Base-by-base conservation (phyloP, 2,113 vertebrate species). In the Alouatta palliata region DNA sequence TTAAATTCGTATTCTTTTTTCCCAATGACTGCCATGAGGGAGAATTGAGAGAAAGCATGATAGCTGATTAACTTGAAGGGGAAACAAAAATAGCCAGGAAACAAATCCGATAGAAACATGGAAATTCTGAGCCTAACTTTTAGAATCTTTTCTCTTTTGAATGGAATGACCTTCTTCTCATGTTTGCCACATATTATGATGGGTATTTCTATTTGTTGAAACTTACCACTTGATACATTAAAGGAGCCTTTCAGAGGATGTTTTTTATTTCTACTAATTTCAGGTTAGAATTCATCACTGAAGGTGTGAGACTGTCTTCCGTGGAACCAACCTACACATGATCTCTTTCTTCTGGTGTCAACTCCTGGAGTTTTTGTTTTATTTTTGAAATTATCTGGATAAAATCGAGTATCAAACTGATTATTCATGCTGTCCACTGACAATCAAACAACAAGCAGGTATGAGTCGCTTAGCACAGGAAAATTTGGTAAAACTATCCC, bases 381-480 rank as follows among this genome's bases (percentile, higher is more conserved):
- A 92, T n/a, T 80, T 92, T 91, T 87, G 8, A 90, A 96, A 91
- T 64, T 86, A 76, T 25, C 7, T 86, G 5, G 40, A 54, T 97
- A 61, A 77, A 80, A 23, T 45, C 58, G 23, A 94, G 2, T 43
- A 58, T 75, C 14, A 58, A 25, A 70, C 8, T 70, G 20, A 88
- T 80, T 76, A 94, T 4, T 61, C 23, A 89, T 56, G 14, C 14
- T 76, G 10, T 85, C 30, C 49, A 37, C 19, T 87, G 7, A 71
- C 35, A 79, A 80, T 52, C 25, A 5, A 30, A 7, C 76, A 90
- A 95, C 68, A 27, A 95, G 9, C 3, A 87, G 20, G 14, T 2
- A 64, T 14, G 19, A 87, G 6, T 52, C 16, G 2, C 13, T 86
- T n/a, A 86, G 4, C 8, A 23, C 1, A 75, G 77, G 45, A 94